Evolutionary conservation across 1,140 invertebrate species (phyloP).

Genomic region (Bathynomus jamesi): DNA sequence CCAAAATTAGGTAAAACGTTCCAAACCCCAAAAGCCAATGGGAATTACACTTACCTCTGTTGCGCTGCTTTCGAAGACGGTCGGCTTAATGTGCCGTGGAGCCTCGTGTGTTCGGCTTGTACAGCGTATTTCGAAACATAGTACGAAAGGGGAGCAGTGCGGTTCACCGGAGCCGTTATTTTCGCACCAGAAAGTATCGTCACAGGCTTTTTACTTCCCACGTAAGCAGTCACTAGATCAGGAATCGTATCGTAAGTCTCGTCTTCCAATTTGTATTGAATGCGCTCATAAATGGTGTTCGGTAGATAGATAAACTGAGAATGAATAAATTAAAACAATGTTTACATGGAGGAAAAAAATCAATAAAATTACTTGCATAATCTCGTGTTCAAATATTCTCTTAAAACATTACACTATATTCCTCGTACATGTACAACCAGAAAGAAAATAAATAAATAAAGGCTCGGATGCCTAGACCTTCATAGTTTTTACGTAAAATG

Average conservation of each 20-base stretch:
- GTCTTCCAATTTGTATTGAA: constrained; percentile 89
- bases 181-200: constrained; percentile 77
- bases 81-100: constrained; percentile 27
- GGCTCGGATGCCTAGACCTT: too few species aligned
- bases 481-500: too few species aligned
- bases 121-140: constrained; percentile 54
- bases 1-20: too few species aligned
- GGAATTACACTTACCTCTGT: too few species aligned
- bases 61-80: constrained; percentile 15
- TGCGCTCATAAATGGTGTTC: constrained; percentile 80
- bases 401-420: not conserved
- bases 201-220: constrained; percentile 78
- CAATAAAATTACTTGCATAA: not conserved
- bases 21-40: too few species aligned
- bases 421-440: too few species aligned
- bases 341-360: not conserved
- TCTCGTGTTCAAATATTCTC: not conserved
- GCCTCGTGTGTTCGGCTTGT: constrained; percentile 36
- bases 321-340: not conserved
- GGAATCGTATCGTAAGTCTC: constrained; percentile 87
- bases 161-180: constrained; percentile 67
- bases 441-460: too few species aligned
- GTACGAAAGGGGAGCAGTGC: constrained; percentile 58
- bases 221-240: constrained; percentile 87
- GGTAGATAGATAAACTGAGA: constrained; percentile 71